These are phyloP conservation scores for Fundulus diaphanus DNA, from an alignment of 2,797 vertebrate genomes.

Conservation along the genomic window DNA sequence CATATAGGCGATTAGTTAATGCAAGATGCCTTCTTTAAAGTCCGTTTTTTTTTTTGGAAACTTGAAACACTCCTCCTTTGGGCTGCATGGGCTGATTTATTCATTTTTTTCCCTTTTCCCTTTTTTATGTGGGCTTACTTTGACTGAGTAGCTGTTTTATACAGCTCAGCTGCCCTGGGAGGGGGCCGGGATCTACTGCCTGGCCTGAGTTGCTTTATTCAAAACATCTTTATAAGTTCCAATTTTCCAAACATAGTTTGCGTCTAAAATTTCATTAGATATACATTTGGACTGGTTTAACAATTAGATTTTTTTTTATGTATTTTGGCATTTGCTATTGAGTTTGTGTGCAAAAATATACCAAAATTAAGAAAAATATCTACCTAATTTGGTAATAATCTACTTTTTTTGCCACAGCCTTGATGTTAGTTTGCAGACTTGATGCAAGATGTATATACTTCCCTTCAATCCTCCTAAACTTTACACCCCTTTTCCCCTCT, in stretches of 20 bases:
- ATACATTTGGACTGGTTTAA: background rate
- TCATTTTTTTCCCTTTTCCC: background rate
- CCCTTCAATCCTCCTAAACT: background rate
- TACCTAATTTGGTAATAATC: background rate
- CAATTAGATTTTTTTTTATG: background rate
- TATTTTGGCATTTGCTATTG: background rate
- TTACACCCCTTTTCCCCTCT: background rate
- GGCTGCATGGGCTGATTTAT: conserved; percentile 50
- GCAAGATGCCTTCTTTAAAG: conserved; percentile 65
- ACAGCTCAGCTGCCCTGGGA: conserved; percentile 29
- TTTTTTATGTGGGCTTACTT: conserved; percentile 30
- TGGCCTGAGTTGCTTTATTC: background rate
- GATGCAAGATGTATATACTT: conserved; percentile 28
- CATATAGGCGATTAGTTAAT: conserved; percentile 28
- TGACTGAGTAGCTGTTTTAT: conserved; percentile 52
- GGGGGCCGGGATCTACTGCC: background rate
- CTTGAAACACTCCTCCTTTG: conserved; percentile 37
- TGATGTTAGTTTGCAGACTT: conserved; percentile 36
- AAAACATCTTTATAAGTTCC: background rate
- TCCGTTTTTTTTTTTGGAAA: conserved; percentile 69
- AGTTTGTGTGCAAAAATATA: background rate
- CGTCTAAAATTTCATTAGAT: background rate
- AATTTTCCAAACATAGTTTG: background rate
- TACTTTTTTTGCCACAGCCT: background rate
- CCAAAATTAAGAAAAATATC: background rate